Evolutionary conservation across 2,888 invertebrate genomes (phyloP), one percentile per base, ranked within the genome.

Genomic region (Dryocosmus kuriphilus): DNA sequence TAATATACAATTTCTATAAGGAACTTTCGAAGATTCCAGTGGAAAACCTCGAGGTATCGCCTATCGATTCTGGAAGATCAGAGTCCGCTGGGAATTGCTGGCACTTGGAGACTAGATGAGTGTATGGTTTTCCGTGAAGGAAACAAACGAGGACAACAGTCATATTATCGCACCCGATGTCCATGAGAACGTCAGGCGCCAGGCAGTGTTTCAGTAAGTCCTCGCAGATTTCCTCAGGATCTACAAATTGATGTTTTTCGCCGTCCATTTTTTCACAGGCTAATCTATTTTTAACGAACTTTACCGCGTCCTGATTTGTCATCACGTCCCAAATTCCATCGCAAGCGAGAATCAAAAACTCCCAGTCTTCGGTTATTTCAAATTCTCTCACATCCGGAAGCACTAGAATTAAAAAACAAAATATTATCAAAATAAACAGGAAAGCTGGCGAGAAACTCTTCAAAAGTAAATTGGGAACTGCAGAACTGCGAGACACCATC

Each of bases 311-410:
- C 93, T 97, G 96, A 92, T 97, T 99, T 73, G 95, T 96, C 93
- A 99, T 94, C 32, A 99, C 99, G 92, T 99, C 99, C 99, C 99
- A 99, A 85, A 99, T 99, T 35, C 99, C 99, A 91, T 99, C 99
- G 91, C 99, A 99, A 0, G 99, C 99, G 86, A 99, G 93, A 55
- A 99, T 95, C 77, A 99, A 94, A 91, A 99, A 99, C 93, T 99
- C 99, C 96, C 98, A 98, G 81, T 98, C 97, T n/a, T 95, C 94
- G 61, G 94, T 96, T 82, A 99, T 92, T 79, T 95, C 94, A 82
- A 95, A 94, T 65, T 95, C 94, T 91, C 96, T 95, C 6, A 99
- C 96, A 90, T 99, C 99, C 0, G 99, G 99, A 89, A 95, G 96
- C 0, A 99, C 99, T 98, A 91, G 0, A 90, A 92, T 91, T 84